Evolutionary conservation across 2,888 invertebrate species (phyloP), one percentile per base, ranked within the genome.

Genomic region (Alviniconcha strummeri): DNA sequence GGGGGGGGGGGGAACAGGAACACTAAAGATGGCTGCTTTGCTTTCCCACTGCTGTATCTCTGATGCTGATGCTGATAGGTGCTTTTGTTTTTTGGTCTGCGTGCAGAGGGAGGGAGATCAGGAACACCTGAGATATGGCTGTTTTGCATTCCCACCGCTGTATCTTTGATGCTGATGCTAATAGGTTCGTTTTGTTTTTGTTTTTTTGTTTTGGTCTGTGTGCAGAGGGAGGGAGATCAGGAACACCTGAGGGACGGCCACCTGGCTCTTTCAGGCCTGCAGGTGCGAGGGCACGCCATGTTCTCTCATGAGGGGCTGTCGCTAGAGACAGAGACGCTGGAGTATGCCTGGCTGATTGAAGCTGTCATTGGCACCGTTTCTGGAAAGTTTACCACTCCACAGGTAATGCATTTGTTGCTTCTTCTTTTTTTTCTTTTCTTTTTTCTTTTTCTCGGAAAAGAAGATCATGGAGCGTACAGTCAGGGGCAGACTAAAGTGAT

Each of bases 311-410:
- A 97, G 83, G 98, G 97, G 83, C 95, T 98, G 86, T 96, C 96
- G 11, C 95, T 98, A 52, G 98, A 98, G 90, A 97, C 98, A 93
- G 99, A 99, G 90, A 98, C 99, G 0, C 94, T 99, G 36, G 99
- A 99, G 93, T 99, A 99, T 93, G 98, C 97, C 0, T 99, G 99
- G 99, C 95, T 99, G 90, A 96, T 99, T 90, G 99, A 99, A 94
- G 95, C 98, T 6, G 97, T 98, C 89, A 94, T 99, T 75, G 99
- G 99, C 0, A 98, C 98, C 93, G 94, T 99, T 19, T 97, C 97
- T 56, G 99, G 98, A 0, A 96, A 97, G 91, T 94, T 99, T 78
- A 98, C 98, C 0, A 95, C 97, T 56, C 97, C 98, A 0, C 98
- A 97, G 93, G 94, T 95, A 90, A 74, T 36, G 36, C 36, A 36